These are phyloP conservation scores for Tenebrio molitor DNA, from an alignment of 1,140 invertebrate species.

Conservation along the genomic window DNA sequence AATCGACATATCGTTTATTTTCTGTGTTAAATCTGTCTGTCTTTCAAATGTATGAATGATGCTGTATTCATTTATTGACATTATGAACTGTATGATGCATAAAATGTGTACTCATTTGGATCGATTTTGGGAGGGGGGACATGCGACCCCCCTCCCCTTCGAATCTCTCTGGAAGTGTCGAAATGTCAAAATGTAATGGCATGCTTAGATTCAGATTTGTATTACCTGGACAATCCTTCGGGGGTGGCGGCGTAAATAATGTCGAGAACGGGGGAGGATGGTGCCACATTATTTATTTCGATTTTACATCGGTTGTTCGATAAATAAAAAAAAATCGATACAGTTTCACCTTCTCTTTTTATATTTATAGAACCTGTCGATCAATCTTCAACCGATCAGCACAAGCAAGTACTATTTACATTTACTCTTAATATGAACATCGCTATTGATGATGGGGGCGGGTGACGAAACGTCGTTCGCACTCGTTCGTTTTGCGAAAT, in stretches of 20 bases:
- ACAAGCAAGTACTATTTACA: conserved; percentile 41
- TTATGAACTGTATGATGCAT: conserved; percentile 5
- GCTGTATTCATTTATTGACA: neutral
- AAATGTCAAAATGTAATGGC: conserved; percentile 28
- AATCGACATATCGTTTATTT: conserved; percentile 1
- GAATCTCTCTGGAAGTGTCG: neutral
- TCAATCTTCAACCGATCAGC: conserved; percentile 15
- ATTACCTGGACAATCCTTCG: neutral
- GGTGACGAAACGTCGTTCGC: neutral
- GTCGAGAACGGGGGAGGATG: neutral
- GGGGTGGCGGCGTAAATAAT: neutral
- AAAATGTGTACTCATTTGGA: neutral
- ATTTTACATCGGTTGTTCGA: neutral
- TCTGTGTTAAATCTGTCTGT: conserved; percentile 47
- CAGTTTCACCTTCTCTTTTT: neutral
- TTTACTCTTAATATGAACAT: conserved; percentile 4
- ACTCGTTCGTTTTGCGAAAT: too few species aligned
- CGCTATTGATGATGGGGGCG: neutral
- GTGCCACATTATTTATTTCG: conserved; percentile 13
- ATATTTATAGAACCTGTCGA: neutral
- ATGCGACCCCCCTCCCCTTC: neutral
- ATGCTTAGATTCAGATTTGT: conserved; percentile 14
- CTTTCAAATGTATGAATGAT: conserved; percentile 41
- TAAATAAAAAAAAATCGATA: conserved; percentile 8
- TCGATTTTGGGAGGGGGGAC: too few species aligned